Evolutionary conservation across 2,113 vertebrate genomes (phyloP).

Genomic region (Urocolius indicus): DNA sequence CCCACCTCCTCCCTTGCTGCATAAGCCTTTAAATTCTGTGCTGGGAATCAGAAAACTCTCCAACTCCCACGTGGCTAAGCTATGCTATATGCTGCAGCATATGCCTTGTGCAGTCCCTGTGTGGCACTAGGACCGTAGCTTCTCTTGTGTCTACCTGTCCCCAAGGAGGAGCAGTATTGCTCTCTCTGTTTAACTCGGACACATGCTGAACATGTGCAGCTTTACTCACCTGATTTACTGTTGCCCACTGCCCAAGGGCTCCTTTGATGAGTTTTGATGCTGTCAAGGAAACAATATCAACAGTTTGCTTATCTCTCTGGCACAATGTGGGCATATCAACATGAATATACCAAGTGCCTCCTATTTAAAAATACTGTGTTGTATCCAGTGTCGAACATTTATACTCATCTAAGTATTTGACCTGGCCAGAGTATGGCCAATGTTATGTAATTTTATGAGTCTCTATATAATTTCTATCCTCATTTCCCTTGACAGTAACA

Average conservation of each 20-base stretch:
- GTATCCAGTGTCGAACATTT: not conserved
- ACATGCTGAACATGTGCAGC: not conserved
- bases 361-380: not conserved
- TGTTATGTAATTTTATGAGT: not conserved
- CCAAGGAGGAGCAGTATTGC: not conserved
- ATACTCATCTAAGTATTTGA: not conserved
- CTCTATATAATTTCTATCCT: not conserved
- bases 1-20: not conserved
- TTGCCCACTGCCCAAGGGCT: not conserved
- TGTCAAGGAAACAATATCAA: not conserved
- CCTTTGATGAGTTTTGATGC: not conserved
- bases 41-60: not conserved
- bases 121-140: not conserved
- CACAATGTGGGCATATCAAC: not conserved
- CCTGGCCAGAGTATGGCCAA: not conserved
- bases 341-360: not conserved
- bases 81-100: rapidly evolving
- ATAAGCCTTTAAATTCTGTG: not conserved
- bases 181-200: not conserved
- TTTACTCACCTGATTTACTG: not conserved
- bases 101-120: rapidly evolving
- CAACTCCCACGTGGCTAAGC: not conserved
- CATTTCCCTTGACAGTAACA: not conserved
- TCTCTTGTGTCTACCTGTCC: not conserved
- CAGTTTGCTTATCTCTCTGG: not conserved